A percentile compares a stretch with the other conserved stretches of the same genome.
phyloP scores from a whole-genome alignment of 2,888 invertebrate genomes.

The Melanostoma scalare region DNA sequence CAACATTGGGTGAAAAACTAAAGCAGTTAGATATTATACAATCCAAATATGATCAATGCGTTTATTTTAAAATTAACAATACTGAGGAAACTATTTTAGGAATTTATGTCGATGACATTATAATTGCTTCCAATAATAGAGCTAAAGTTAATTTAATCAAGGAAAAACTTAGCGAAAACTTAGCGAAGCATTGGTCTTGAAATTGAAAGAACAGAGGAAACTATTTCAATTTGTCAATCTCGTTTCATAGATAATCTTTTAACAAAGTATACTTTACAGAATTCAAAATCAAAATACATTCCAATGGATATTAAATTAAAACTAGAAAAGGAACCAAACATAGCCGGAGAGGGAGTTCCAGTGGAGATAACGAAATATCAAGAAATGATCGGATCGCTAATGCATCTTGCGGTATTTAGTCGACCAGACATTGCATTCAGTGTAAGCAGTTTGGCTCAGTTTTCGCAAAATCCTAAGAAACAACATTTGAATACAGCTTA shows the following conservation, averaged over 20 bases:
- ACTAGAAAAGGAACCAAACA: slow-evolving; percentile 4
- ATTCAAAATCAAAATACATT: neutral
- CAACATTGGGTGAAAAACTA: slow-evolving; percentile 1
- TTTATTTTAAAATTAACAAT: neutral
- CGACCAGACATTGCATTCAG: slow-evolving; percentile 10
- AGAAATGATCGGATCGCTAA: no score
- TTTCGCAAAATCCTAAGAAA: neutral
- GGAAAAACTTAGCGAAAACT: neutral
- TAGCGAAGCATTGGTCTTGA: slow-evolving; percentile 11
- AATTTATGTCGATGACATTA: neutral
- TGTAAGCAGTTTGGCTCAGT: slow-evolving; percentile 4
- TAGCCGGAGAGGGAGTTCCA: neutral
- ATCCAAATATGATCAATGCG: neutral
- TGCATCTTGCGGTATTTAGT: slow-evolving; percentile 6
- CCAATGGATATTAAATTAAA: slow-evolving; percentile 2
- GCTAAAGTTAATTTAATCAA: neutral
- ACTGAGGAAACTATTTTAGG: neutral
- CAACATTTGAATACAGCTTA: slow-evolving; percentile 13
- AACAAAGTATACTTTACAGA: neutral
- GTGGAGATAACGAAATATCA: no score
- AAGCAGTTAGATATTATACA: neutral
- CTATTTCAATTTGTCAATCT: slow-evolving; percentile 2
- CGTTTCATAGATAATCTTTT: neutral
- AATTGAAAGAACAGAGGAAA: neutral
- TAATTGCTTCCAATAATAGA: neutral